These are phyloP conservation scores for Hyperoodon ampullatus DNA, from an alignment of 2,113 vertebrate species.

Conservation along the genomic window DNA sequence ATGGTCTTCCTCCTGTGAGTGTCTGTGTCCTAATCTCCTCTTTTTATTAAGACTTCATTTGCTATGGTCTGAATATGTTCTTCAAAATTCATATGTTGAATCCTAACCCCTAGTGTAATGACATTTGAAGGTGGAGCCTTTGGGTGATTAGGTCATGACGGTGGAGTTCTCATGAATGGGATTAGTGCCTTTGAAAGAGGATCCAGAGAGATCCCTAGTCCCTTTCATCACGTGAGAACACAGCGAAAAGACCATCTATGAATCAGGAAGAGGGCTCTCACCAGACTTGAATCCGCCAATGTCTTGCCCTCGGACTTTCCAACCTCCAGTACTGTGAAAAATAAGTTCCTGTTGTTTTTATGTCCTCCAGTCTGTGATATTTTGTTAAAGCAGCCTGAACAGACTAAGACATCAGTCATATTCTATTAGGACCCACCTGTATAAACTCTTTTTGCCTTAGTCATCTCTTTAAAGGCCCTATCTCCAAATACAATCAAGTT, in stretches of 20 bases:
- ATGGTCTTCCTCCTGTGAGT: not conserved
- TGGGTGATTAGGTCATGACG: not conserved
- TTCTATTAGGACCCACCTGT: not conserved
- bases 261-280: not conserved
- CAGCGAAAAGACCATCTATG: not conserved
- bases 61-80: not conserved
- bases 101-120: not conserved
- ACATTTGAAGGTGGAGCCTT: not conserved
- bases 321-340: not conserved
- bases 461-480: not conserved
- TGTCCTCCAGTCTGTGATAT: not conserved
- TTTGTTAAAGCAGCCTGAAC: not conserved
- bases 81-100: not conserved
- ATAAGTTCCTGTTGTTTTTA: too few species aligned
- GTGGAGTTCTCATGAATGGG: not conserved
- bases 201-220: not conserved
- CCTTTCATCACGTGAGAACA: not conserved
- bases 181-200: not conserved
- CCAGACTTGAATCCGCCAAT: not conserved
- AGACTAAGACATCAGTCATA: not conserved
- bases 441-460: not conserved
- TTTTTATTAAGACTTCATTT: not conserved
- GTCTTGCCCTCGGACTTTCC: not conserved
- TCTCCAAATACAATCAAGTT: not conserved
- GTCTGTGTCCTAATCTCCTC: not conserved